Base-by-base conservation (phyloP, 2,113 vertebrate genomes). In the Neofelis nebulosa region DNA sequence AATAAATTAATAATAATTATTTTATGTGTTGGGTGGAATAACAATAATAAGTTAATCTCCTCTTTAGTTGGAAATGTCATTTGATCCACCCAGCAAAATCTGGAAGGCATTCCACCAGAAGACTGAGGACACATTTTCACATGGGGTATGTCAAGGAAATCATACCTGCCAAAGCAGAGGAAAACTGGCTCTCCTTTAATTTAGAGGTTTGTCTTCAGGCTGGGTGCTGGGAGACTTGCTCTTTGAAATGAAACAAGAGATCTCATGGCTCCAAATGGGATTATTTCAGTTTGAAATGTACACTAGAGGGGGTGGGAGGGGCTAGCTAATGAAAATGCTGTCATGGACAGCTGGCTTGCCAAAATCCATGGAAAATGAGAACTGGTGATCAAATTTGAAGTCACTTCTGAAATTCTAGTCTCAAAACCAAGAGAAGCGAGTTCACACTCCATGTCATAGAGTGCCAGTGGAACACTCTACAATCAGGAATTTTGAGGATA, bases 341-440 rank as follows among this genome's bases (percentile, higher is more conserved):
- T 79, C 66, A 29, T 15, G 23, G 79, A 12, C 33, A 69, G 48
- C n/a, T 36, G 71, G 8, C 48, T 86, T 71, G 63, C 68, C 73
- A 94, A 74, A 87, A 86, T 73, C 66, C 41, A 88, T 38, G 74
- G 78, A 89, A 92, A 94, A 94, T 33, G 33, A 79, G 68, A 91
- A 87, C 9, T 10, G 29, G 21, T 27, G 27, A 63, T 95, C 88
- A 94, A 85, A 96, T 21, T 96, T 97, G 36, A 97, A 97, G 71
- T 90, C 68, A 69, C n/a, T 92, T 96, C 80, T 81, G 84, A 92
- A 97, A 94, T 81, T 79, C 68, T 78, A 85, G 29, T 14, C 78
- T 69, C 66, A 65, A 57, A 50, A 68, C 63, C 23, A 48, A 92
- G 45, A 85, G 82, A 27, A 93, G 89, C 96, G 66, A 73, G 41